A percentile compares a stretch with the other conserved stretches of the same genome.
Conservation (phyloP, 2,113 vertebrate species). For the Sitta europaea region DNA sequence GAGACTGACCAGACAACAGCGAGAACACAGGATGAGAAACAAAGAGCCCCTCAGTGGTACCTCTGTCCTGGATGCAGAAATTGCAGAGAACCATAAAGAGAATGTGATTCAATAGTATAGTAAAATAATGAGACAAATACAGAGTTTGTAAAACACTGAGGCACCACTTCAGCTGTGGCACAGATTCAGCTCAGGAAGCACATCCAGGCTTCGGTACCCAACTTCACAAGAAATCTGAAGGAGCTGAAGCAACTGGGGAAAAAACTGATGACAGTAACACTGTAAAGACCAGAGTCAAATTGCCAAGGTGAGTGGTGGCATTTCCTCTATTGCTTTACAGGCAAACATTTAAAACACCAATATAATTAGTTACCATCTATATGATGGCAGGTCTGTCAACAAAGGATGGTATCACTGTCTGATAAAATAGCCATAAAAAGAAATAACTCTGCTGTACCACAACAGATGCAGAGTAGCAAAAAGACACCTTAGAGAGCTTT, state of each 20-base stretch:
- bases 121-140: neutral
- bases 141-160: neutral
- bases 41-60: neutral
- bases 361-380: neutral
- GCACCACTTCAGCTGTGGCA: neutral
- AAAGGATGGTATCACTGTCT: neutral
- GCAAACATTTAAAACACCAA: conserved; percentile 6
- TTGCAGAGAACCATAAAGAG: neutral
- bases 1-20: neutral
- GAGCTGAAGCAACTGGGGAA: neutral
- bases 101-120: neutral
- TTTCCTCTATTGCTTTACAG: neutral
- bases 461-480: conserved; percentile 11
- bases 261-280: neutral
- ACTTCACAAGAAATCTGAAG: neutral
- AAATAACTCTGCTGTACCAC: conserved; percentile 21
- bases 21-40: neutral
- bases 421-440: conserved; percentile 7
- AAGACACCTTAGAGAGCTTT: conserved; percentile 31
- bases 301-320: neutral
- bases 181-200: neutral
- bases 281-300: neutral
- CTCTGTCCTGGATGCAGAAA: neutral
- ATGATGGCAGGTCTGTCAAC: neutral
- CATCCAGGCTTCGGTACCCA: neutral